phyloP scores from a whole-genome alignment of 2,797 vertebrate species.

The Epinephelus malabaricus region DNA sequence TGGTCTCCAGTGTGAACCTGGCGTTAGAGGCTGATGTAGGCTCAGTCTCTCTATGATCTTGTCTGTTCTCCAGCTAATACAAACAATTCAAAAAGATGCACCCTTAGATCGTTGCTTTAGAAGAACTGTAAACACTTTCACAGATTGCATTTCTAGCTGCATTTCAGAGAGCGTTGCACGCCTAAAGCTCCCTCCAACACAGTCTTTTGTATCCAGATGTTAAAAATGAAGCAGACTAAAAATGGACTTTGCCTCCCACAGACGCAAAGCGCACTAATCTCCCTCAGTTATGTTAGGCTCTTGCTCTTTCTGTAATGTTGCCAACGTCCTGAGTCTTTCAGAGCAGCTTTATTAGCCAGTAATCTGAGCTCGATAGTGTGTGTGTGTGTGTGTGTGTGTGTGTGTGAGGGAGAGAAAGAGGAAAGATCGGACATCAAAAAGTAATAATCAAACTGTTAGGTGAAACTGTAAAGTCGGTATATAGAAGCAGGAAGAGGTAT shows the following conservation, averaged over 20 bases:
- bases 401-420: neutral
- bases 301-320: conserved; percentile 46
- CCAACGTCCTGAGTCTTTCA: conserved; percentile 24
- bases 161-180: neutral
- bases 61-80: no score
- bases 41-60: no score
- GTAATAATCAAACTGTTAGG: conserved; percentile 1
- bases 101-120: neutral
- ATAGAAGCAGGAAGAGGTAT: neutral
- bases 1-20: no score
- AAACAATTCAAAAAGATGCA: neutral
- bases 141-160: neutral
- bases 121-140: neutral
- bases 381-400: conserved; percentile 11
- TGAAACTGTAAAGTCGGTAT: neutral
- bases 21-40: neutral
- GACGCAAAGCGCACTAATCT: conserved; percentile 40
- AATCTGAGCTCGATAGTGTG: conserved; percentile 35
- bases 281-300: conserved; percentile 35
- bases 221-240: conserved; percentile 28
- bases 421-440: neutral
- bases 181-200: neutral
- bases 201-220: conserved; percentile 35
- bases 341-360: conserved; percentile 46
- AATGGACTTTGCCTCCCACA: conserved; percentile 24